A percentile compares a stretch with the other conserved stretches of the same genome.
Evolutionary conservation across 2,888 invertebrate species (phyloP).

Genomic region (Drosophila paracracens): DNA sequence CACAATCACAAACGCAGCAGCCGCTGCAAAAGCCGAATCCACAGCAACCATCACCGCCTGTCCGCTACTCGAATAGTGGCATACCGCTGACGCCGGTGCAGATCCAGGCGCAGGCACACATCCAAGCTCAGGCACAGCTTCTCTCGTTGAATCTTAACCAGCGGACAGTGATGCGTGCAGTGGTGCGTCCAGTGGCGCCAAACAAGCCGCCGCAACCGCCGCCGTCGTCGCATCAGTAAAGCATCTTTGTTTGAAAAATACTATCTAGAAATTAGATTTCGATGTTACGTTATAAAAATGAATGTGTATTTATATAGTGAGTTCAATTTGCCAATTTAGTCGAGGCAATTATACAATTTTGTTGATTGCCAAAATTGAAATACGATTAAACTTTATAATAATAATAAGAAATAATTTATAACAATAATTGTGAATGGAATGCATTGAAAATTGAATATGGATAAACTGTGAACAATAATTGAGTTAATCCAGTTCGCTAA

Average conservation of each 20-base stretch:
- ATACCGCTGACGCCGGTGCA: neutral
- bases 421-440: neutral
- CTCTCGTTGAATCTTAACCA: neutral
- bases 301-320: neutral
- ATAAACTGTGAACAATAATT: neutral
- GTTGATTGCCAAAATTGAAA: neutral
- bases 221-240: conserved; percentile 13
- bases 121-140: conserved; percentile 15
- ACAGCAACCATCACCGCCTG: conserved; percentile 5
- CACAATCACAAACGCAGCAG: neutral
- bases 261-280: conserved; percentile 7
- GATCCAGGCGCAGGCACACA: conserved; percentile 7
- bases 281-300: neutral
- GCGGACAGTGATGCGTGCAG: neutral
- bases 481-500: conserved; percentile 2
- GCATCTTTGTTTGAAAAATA: neutral
- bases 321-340: neutral
- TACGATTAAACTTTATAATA: neutral
- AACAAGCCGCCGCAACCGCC: conserved; percentile 10
- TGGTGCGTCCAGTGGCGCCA: neutral
- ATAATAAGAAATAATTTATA: neutral
- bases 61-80: neutral
- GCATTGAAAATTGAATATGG: neutral
- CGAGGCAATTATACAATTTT: neutral
- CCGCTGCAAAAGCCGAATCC: neutral